Conservation (phyloP, 2,888 invertebrate species). For the Microctonus brassicae region DNA sequence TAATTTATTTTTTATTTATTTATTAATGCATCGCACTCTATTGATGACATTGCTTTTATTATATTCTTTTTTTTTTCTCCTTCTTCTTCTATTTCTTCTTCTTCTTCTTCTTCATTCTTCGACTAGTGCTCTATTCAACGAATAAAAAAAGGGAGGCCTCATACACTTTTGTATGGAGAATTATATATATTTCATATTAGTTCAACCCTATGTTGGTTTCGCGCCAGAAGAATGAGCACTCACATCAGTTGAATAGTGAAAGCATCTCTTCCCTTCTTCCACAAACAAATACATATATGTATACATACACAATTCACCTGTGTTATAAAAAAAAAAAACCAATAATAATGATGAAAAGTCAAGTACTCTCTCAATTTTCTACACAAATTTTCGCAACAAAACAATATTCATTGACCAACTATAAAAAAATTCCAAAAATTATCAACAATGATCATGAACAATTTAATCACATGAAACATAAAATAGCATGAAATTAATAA, state of each 20-base stretch:
- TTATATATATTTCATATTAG: background rate
- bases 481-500: too few relatives aligned
- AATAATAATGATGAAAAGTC: background rate
- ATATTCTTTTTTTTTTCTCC: background rate
- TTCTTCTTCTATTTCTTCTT: background rate
- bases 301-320: background rate
- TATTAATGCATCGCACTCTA: too few relatives aligned
- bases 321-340: background rate
- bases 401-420: too few relatives aligned
- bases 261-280: background rate
- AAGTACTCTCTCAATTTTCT: background rate
- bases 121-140: background rate
- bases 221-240: background rate
- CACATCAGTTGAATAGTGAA: slow-evolving; percentile 5
- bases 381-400: too few relatives aligned
- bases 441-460: too few relatives aligned
- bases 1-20: too few relatives aligned
- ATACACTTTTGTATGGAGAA: background rate
- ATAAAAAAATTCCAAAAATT: too few relatives aligned
- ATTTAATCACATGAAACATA: too few relatives aligned
- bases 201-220: background rate
- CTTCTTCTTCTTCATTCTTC: background rate
- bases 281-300: background rate
- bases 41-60: too few relatives aligned
- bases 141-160: background rate